phyloP scores from a whole-genome alignment of 2,797 vertebrate genomes.

The Enteromius trimaculatus region DNA sequence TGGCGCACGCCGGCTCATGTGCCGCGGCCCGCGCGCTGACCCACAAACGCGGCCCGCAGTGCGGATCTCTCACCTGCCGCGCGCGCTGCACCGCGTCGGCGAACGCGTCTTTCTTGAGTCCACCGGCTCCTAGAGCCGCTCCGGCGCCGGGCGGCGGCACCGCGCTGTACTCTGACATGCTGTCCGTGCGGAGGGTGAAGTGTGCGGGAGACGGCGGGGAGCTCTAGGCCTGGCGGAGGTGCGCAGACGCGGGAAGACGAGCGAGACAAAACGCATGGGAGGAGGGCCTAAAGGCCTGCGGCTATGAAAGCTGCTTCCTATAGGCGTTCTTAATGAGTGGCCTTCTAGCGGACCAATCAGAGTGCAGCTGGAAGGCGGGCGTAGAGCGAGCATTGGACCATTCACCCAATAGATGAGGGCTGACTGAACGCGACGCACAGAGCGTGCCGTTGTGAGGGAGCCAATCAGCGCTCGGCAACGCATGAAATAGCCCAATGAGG shows the following conservation, averaged over 20 bases:
- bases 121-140: slow-evolving; percentile 76
- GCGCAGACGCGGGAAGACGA: slow-evolving; percentile 82
- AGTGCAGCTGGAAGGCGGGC: not conserved
- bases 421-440: too few species aligned
- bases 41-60: slow-evolving; percentile 17
- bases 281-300: slow-evolving; percentile 43
- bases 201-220: slow-evolving; percentile 54
- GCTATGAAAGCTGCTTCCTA: slow-evolving; percentile 26
- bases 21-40: slow-evolving; percentile 25
- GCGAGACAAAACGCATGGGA: slow-evolving; percentile 58
- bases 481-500: slow-evolving; percentile 28
- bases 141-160: slow-evolving; percentile 80
- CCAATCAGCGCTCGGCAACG: slow-evolving; percentile 45
- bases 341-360: slow-evolving; percentile 38
- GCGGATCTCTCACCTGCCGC: slow-evolving; percentile 82
- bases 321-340: slow-evolving; percentile 32
- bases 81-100: slow-evolving; percentile 93
- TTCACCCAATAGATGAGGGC: not conserved
- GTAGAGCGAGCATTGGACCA: not conserved
- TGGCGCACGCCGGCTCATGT: slow-evolving; percentile 25
- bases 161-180: slow-evolving; percentile 87
- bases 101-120: slow-evolving; percentile 91
- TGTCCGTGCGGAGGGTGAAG: slow-evolving; percentile 38
- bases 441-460: slow-evolving; percentile 14
- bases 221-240: slow-evolving; percentile 74